Evolutionary conservation across 2,888 invertebrate species (phyloP), one percentile per base, ranked within the genome.

Genomic region (Campoplex nolae): DNA sequence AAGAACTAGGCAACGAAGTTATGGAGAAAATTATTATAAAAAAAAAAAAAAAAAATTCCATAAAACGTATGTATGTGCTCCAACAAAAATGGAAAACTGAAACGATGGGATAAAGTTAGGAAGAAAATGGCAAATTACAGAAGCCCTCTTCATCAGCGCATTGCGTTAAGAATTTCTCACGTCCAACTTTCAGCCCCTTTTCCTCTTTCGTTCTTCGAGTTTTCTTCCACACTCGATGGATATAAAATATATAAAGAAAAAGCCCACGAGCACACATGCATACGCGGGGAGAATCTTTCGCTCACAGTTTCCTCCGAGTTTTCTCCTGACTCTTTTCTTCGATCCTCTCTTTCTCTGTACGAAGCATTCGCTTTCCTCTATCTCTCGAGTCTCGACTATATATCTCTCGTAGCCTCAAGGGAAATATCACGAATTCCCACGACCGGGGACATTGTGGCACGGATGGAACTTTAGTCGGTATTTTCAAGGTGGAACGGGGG

Each of bases 361-460:
- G 65, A 18, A 51, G 42, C 87, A 71, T 81, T 77, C 84, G 78
- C 76, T 84, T 87, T 77, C 76, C 80, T 23, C 23, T 84, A 65
- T 78, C 83, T 67, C 71, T 62, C 56, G 38, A 54, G 54, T 80
- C 73, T 70, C 78, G 62, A 84, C 84, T 78, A 56, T 83, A 70
- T 86, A 23, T 23, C 23, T 23, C 89, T 86, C 87, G 74, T 78
- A 65, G 82, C 89, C 93, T 89, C 92, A 48, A 80, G 94, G 93
- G 94, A 94, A 94, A 94, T 93, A 94, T 93, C 92, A 92, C 90
- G 88, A 84, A 92, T 92, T 92, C 91, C 90, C 87, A 89, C 88
- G 89, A 92, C 91, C 89, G 88, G 51, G 90, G 90, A 91, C 89
- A 88, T 88, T 89, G 89, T 88, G 88, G 89, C 89, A 88, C 88